These are phyloP conservation scores for Squalus acanthias DNA, from an alignment of 2,797 vertebrate genomes.

Conservation along the genomic window DNA sequence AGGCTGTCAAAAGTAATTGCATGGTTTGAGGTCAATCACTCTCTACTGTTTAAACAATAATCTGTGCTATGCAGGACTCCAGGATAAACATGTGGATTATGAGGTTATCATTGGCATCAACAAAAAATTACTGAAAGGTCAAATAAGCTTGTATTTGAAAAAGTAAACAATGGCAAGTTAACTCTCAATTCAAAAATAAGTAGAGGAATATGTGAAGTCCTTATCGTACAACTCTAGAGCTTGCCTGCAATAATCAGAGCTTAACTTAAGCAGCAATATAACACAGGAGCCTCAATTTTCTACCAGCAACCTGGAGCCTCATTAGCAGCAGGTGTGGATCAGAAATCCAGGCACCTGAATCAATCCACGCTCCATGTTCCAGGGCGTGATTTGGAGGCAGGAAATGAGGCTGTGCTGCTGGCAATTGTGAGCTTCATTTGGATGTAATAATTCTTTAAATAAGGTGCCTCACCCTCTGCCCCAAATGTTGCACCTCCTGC, in stretches of 20 bases:
- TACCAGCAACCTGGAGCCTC: background rate
- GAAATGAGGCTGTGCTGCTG: background rate
- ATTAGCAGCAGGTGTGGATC: background rate
- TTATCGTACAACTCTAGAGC: background rate
- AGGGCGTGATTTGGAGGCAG: background rate
- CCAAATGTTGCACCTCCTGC: background rate
- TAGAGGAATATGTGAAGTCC: background rate
- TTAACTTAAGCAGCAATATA: background rate
- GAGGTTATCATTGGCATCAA: background rate
- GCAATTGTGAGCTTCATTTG: background rate
- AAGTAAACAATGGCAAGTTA: background rate
- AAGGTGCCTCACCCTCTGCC: background rate
- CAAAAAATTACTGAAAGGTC: background rate
- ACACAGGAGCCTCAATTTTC: background rate
- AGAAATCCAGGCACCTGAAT: background rate
- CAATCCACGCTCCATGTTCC: background rate
- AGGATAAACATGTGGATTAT: background rate
- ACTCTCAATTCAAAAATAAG: background rate
- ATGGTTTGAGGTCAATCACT: background rate
- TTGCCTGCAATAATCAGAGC: background rate
- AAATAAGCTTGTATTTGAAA: background rate
- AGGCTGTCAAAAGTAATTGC: background rate
- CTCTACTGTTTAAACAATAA: background rate
- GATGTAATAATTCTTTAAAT: background rate
- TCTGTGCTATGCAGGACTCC: background rate